Evolutionary conservation across 2,888 invertebrate genomes (phyloP), one percentile per base, ranked within the genome.

Genomic region (Sussaba pulchella): DNA sequence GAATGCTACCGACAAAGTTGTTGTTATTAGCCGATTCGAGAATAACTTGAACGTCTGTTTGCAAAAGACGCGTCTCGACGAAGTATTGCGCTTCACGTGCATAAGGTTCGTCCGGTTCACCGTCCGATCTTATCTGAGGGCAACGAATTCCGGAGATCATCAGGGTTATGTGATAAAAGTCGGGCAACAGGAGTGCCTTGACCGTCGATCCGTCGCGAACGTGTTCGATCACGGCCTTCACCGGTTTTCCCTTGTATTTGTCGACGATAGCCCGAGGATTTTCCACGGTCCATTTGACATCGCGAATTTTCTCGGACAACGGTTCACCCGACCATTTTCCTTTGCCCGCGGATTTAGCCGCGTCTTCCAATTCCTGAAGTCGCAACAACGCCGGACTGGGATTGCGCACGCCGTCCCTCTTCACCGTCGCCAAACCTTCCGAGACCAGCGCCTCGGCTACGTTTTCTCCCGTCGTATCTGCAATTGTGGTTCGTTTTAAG

Each of bases 161-260:
- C 78, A 99, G 92, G 0, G 98, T 99, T 77, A 99, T 95, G 89
- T 98, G 97, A 87, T 98, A 96, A 92, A 95, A 98, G 78, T 97
- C 97, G 0, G 99, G 99, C 74, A 99, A 92, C 10, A 99, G 93
- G 88, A 99, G 97, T 2, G 97, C 96, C 83, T 99, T 95, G 12
- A 99, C 96, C 0, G 99, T 99, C 39, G 98, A 98, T 0, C 99
- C 99, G 93, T 99, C 99, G 74, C 99, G 95, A 0, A 99, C 99
- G 93, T 99, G 98, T 91, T 99, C 99, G 86, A 99, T 96, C 75
- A 99, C 95, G 57, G 99, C 99, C 92, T 96, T 96, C 4, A 99
- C 94, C 0, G 98, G 98, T 90, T 98, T 97, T 43, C 96, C 96
- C 82, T 96, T 96, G 84, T 95, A 95, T 88, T 97, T 96, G 88